Evolutionary conservation across 1,140 invertebrate genomes (phyloP), one percentile per base, ranked within the genome.

Genomic region (Anastatus disparis): DNA sequence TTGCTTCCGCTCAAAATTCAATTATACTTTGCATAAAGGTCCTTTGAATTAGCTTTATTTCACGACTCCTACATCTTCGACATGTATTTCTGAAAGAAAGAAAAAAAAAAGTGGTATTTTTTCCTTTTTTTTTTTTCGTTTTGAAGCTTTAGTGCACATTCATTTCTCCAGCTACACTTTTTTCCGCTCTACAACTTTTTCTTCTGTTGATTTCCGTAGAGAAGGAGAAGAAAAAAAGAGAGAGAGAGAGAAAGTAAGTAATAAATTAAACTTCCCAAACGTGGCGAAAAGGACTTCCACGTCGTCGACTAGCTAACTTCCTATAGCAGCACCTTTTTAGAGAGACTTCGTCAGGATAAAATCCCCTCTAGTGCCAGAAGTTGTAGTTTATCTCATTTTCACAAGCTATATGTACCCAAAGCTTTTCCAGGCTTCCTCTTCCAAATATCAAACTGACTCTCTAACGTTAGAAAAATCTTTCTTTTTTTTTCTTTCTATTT

Each of bases 221-320:
- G n/a, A n/a, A n/a, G n/a, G n/a, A n/a, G n/a, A n/a, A n/a, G n/a
- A n/a, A n/a, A n/a, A n/a, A n/a, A n/a, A n/a, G n/a, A n/a, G n/a
- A n/a, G n/a, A n/a, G 17, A 61, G 31, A 12, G 7, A n/a, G 26
- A 12, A 15, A 50, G 12, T 10, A 53, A 40, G 40, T 20, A 52
- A 70, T 56, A 56, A 70, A 70, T 63, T 63, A 70, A 70, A 52
- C 55, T 50, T 55, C 46, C n/a, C 22, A 3, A 53, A n/a, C n/a
- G n/a, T n/a, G n/a, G 52, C 31, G 8, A 2, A n/a, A 35, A 27
- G n/a, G 26, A 20, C 59, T 50, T 50, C 15, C 48, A 26, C 22
- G 40, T 38, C 50, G 48, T 35, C 4, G 4, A 10, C 10, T 35
- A 35, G 4, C 4, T 35, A 35, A n/a, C n/a, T n/a, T n/a, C n/a